Conservation (phyloP, 2,797 vertebrate species). For the Acropternis orthonyx region DNA sequence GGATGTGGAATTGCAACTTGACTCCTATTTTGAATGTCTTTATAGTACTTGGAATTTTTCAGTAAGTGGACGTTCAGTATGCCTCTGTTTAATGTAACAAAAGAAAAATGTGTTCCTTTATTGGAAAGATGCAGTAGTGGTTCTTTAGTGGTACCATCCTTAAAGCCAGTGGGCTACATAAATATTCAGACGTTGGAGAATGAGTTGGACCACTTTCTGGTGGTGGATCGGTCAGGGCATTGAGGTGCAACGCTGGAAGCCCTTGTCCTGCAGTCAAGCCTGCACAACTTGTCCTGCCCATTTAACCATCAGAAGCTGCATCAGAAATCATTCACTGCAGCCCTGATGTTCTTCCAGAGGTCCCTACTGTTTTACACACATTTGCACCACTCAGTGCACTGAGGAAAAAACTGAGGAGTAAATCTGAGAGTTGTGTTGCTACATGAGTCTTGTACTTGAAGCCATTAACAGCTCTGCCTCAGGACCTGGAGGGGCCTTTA, state of each 20-base stretch:
- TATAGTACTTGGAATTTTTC: not conserved
- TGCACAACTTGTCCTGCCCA: not conserved
- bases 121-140: not conserved
- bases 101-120: not conserved
- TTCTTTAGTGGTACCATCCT: not conserved
- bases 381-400: not conserved
- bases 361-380: not conserved
- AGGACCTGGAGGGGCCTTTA: not conserved
- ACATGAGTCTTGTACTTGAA: not conserved
- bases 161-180: not conserved
- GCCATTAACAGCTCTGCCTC: not conserved
- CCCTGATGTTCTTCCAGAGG: not conserved
- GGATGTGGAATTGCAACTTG: slow-evolving; percentile 9
- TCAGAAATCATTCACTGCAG: not conserved
- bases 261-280: not conserved
- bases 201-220: not conserved
- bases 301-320: not conserved
- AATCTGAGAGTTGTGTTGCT: not conserved
- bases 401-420: not conserved
- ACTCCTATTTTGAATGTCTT: not conserved
- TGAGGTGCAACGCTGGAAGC: not conserved
- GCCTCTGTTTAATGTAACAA: not conserved
- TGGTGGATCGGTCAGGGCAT: not conserved
- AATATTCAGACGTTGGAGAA: not conserved
- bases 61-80: not conserved